Conservation (phyloP, 2,113 vertebrate genomes). For the Nothoprocta perdicaria region DNA sequence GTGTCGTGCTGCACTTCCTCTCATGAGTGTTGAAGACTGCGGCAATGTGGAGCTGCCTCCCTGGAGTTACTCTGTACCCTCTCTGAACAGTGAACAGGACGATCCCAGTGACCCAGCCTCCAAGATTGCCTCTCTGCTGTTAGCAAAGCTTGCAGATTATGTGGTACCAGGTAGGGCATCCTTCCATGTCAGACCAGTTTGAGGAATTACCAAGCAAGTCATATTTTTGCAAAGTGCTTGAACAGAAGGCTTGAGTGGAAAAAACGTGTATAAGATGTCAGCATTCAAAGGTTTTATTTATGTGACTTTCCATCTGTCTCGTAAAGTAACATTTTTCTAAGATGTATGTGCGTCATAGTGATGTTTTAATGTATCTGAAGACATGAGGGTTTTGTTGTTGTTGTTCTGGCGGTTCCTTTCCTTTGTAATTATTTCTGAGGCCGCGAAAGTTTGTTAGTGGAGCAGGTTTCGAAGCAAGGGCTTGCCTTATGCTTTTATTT, state of each 20-base stretch:
- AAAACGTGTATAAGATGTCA: neutral
- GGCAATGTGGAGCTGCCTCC: conserved; percentile 94
- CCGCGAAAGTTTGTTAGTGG: neutral
- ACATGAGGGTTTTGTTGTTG: neutral
- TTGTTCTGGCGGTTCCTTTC: neutral
- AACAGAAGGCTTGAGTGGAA: neutral
- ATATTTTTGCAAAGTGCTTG: neutral
- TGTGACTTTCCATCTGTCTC: neutral
- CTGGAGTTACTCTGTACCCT: conserved; percentile 95
- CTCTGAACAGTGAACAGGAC: conserved; percentile 91
- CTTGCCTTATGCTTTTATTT: neutral
- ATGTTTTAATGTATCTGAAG: neutral
- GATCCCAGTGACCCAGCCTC: conserved; percentile 95
- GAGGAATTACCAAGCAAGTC: neutral
- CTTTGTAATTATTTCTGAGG: neutral
- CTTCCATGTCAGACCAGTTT: neutral
- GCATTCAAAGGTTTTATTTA: neutral
- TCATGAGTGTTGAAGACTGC: conserved; percentile 98
- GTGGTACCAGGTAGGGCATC: conserved; percentile 90
- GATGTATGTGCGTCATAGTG: neutral
- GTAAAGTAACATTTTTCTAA: neutral
- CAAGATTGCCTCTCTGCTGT: conserved; percentile 91
- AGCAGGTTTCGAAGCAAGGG: neutral
- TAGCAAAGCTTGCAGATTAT: conserved; percentile 96
- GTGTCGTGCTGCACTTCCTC: conserved; percentile 92